Evolutionary conservation across 2,888 invertebrate genomes (phyloP).

Genomic region (Dinocampus coccinellae): DNA sequence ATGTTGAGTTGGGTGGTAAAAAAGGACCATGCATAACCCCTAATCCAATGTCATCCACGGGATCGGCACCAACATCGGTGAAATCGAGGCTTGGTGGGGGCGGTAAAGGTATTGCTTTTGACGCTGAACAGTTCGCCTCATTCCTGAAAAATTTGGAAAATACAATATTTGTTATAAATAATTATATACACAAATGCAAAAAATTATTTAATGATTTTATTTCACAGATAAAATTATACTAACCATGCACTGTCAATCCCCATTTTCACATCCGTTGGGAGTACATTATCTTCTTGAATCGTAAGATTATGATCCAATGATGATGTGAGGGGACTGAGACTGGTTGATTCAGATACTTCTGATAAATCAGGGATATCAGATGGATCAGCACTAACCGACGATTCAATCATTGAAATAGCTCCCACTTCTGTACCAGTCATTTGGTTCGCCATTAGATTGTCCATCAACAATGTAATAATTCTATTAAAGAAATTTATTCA

Average conservation of each 20-base stretch:
- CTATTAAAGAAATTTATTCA: background rate
- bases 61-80: constrained; percentile 57
- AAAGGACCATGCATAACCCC: constrained; percentile 64
- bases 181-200: background rate
- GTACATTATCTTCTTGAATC: constrained; percentile 61
- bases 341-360: constrained; percentile 63
- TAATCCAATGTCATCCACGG: constrained; percentile 52
- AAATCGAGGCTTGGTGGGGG: constrained; percentile 62
- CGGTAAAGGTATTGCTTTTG: constrained; percentile 60
- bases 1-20: constrained; percentile 59
- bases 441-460: constrained; percentile 65
- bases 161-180: no score
- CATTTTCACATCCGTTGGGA: constrained; percentile 62
- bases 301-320: constrained; percentile 63
- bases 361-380: constrained; percentile 58
- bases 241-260: constrained; percentile 70
- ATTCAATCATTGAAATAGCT: constrained; percentile 63
- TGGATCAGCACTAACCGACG: constrained; percentile 58
- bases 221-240: constrained; percentile 28
- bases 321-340: constrained; percentile 64
- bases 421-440: constrained; percentile 58
- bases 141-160: no score
- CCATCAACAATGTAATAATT: background rate
- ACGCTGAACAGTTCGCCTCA: constrained; percentile 62
- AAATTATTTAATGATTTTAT: background rate